Base-by-base conservation (phyloP, 2,113 vertebrate genomes). In the Microtus ochrogaster region DNA sequence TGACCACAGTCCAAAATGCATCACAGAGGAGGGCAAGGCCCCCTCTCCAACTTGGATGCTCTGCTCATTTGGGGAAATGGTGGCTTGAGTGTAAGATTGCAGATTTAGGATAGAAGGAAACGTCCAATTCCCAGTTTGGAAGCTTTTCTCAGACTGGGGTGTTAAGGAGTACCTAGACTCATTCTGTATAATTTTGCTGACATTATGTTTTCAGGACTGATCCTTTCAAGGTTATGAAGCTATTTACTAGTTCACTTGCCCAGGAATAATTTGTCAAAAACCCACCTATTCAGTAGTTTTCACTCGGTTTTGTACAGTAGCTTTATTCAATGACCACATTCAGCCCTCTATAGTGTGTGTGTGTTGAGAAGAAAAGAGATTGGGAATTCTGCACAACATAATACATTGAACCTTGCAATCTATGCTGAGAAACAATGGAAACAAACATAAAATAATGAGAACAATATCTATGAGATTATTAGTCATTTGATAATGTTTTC, bases 191-290 rank as follows among this genome's bases (percentile, higher is more conserved):
- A 74, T 24, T 11, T 12, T 41, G 39, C n/a, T 22, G 22, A 9
- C 24, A 74, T 11, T 74, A 22, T 74, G 2, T 41, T 41, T 74
- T 74, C 39, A 5, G 4, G 39, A 41, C 9, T 74, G n/a, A 74
- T 74, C n/a, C 4, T 74, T 73, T 73, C 16, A 17, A 90, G 30
- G 79, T 39, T 94, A 39, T n/a, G 30, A 91, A 73, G 22, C 19
- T 78, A 44, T 68, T 89, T 24, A 24, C 52, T 85, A 77, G 39
- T 72, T 85, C 94, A 26, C 21, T 44, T 96, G 44, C 81, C 47
- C 12, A 83, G 70, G 91, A 95, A 97, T 61, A 91, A 41, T 33
- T 11, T 78, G 70, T 44, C 94, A 92, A 58, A 28, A 4, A 84
- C 11, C 52, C 5, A 7, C 7, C 3, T 77, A 9, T 78, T 81